Conservation (phyloP, 2,888 invertebrate genomes). For the Cacoxenus indagator region DNA sequence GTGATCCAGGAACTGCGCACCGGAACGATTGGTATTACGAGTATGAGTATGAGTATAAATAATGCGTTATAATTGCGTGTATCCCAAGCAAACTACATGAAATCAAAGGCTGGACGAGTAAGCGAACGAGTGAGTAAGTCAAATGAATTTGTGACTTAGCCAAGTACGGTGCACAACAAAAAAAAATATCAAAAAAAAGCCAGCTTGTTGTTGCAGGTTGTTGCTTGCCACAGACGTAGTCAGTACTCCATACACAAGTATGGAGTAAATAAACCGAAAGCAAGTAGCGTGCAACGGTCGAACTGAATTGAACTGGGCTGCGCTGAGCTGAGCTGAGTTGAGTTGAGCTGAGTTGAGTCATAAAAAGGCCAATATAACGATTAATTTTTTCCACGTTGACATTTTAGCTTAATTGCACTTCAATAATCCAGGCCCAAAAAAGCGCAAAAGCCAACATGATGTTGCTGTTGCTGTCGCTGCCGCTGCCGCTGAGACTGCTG, state of each 20-base stretch:
- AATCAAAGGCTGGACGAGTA: background rate
- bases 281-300: background rate
- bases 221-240: too few relatives aligned
- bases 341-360: slow-evolving; percentile 45
- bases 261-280: slow-evolving; percentile 10
- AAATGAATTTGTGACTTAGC: slow-evolving; percentile 6
- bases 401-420: slow-evolving; percentile 70
- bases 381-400: slow-evolving; percentile 66
- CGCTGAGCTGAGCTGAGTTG: too few relatives aligned
- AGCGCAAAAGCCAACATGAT: slow-evolving; percentile 49
- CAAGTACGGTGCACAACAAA: background rate
- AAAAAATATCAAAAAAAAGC: background rate
- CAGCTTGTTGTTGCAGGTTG: slow-evolving; percentile 14
- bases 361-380: slow-evolving; percentile 65
- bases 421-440: slow-evolving; percentile 62
- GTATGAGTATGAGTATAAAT: too few relatives aligned
- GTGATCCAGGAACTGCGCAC: background rate
- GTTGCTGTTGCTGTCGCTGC: slow-evolving; percentile 36
- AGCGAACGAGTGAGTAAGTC: background rate
- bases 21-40: background rate
- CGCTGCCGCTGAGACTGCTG: background rate
- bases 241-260: too few relatives aligned
- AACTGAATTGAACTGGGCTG: too few relatives aligned
- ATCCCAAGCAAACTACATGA: background rate
- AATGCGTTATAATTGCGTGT: slow-evolving; percentile 20